Evolutionary conservation across 2,797 vertebrate genomes (phyloP).

Genomic region (Onychomys leucogaster): DNA sequence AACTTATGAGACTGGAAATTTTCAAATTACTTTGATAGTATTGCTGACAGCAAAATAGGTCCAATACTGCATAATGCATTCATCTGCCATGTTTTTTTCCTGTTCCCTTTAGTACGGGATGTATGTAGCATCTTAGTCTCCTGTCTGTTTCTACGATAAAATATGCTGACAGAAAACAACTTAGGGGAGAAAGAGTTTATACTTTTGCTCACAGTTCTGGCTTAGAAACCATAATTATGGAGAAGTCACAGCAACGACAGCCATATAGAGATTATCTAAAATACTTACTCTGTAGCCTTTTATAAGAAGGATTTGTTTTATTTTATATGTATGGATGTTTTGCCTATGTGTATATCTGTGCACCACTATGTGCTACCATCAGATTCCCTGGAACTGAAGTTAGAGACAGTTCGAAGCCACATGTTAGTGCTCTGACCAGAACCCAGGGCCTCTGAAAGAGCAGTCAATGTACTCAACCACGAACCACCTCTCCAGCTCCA

Average conservation of each 20-base stretch:
- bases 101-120: background rate
- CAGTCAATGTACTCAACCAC: background rate
- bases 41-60: background rate
- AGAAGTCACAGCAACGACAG: background rate
- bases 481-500: background rate
- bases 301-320: background rate
- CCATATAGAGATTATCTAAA: background rate
- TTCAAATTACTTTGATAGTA: background rate
- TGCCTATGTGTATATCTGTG: background rate
- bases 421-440: too few relatives aligned
- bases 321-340: background rate
- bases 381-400: background rate
- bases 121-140: background rate
- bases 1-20: background rate
- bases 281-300: background rate
- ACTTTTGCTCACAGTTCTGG: too few relatives aligned
- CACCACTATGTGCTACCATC: background rate
- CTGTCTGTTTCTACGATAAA: background rate
- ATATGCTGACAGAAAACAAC: too few relatives aligned
- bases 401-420: background rate
- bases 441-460: background rate
- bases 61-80: background rate
- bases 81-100: background rate
- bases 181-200: too few relatives aligned
- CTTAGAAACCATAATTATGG: too few relatives aligned